Conservation (phyloP, 2,113 vertebrate species). For the Cnemophilus loriae region DNA sequence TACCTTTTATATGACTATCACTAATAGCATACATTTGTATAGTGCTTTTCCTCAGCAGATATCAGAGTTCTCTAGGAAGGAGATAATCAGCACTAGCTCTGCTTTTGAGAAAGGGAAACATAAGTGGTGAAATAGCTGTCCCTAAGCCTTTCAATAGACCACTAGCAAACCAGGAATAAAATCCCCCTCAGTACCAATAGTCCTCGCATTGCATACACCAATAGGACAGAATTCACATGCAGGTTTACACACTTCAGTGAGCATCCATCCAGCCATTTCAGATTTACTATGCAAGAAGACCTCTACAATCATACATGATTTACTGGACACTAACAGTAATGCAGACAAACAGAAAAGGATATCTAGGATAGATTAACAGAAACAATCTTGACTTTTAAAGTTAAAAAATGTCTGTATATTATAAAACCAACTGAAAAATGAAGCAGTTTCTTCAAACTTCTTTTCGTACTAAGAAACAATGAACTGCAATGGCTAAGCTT, state of each 20-base stretch:
- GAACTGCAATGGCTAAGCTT: not conserved
- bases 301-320: not conserved
- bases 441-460: not conserved
- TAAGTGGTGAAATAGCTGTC: not conserved
- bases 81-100: not conserved
- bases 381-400: not conserved
- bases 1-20: not conserved
- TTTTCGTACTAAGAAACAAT: slow-evolving; percentile 1
- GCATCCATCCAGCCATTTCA: not conserved
- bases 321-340: not conserved
- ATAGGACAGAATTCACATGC: not conserved
- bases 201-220: not conserved
- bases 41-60: not conserved
- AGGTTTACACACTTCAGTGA: not conserved
- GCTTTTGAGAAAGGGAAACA: not conserved
- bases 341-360: not conserved
- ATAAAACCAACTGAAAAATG: not conserved
- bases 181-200: not conserved
- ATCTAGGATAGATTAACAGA: not conserved
- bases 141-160: not conserved
- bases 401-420: not conserved
- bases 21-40: not conserved
- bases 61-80: not conserved
- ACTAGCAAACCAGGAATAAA: not conserved
- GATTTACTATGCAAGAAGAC: not conserved